Evolutionary conservation across 92 coral and sea anemone species (phyloP).

Genomic region (Umimayanthus chanpuru): DNA sequence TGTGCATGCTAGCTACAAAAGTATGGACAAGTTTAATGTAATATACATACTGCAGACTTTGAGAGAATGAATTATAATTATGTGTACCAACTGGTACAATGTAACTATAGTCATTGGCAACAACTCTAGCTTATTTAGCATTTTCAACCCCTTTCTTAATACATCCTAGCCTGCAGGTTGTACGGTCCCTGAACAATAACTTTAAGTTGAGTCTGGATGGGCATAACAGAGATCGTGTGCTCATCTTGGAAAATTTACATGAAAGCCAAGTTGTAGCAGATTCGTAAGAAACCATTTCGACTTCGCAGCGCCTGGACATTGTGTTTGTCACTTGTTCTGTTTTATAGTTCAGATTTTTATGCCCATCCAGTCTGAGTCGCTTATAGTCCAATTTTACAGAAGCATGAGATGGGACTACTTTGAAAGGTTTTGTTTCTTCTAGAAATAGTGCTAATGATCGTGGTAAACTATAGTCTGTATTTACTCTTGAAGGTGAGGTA

Average conservation of each 20-base stretch:
- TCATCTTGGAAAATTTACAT: not conserved
- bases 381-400: not conserved
- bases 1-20: slow-evolving; percentile 47
- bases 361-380: not conserved
- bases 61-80: slow-evolving; percentile 3
- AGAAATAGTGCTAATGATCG: not conserved
- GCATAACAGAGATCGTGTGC: not conserved
- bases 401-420: not conserved
- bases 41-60: not conserved
- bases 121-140: not conserved
- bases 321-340: not conserved
- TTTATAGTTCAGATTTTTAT: too few relatives aligned
- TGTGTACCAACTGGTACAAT: not conserved
- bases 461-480: not conserved
- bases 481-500: not conserved
- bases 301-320: not conserved
- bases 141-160: not conserved
- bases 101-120: not conserved
- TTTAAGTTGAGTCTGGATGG: not conserved
- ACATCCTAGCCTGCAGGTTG: not conserved
- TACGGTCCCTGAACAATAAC: not conserved
- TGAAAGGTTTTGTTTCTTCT: not conserved
- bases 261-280: not conserved
- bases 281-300: not conserved
- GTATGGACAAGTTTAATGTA: not conserved